Evolutionary conservation across 2,888 invertebrate genomes (phyloP).

Genomic region (Emmelina monodactyla): DNA sequence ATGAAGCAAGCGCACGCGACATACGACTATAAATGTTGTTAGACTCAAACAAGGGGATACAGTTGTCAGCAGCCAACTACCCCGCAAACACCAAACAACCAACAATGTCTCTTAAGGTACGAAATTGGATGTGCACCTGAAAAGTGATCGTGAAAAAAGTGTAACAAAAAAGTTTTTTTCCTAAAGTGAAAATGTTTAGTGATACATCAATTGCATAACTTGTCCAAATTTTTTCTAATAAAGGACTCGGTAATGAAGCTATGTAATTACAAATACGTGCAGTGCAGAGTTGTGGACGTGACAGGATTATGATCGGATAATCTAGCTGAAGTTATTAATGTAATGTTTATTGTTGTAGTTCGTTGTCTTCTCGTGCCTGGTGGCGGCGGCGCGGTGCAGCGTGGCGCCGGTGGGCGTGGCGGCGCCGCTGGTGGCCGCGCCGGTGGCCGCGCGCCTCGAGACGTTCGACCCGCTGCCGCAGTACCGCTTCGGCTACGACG

Average conservation of each 20-base stretch:
- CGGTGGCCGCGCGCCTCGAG: conserved; percentile 37
- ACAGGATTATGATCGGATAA: no score
- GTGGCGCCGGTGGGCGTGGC: conserved; percentile 34
- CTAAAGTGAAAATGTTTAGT: no score
- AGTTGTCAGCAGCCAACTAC: conserved; percentile 47
- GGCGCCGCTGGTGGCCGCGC: conserved; percentile 32
- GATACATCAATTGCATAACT: no score
- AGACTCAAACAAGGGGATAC: conserved; percentile 40
- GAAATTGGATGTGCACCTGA: conserved; percentile 25
- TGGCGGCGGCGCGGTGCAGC: conserved; percentile 40
- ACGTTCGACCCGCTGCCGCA: conserved; percentile 66
- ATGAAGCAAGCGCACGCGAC: conserved; percentile 47
- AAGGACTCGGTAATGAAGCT: no score
- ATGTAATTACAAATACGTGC: no score
- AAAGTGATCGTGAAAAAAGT: conserved; percentile 9
- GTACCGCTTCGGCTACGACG: conserved; percentile 58
- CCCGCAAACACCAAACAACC: conserved; percentile 38
- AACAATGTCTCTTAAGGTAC: conserved; percentile 60
- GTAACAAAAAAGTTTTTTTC: no score
- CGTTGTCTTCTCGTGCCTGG: conserved; percentile 45
- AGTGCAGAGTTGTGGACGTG: no score
- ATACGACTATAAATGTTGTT: conserved; percentile 49
- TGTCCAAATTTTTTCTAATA: no score
- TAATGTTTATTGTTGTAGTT: conserved; percentile 36
- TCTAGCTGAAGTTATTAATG: no score